These are phyloP conservation scores for Pocillopora damicornis DNA, from an alignment of 64 coral and sea anemone species.

Conservation along the genomic window DNA sequence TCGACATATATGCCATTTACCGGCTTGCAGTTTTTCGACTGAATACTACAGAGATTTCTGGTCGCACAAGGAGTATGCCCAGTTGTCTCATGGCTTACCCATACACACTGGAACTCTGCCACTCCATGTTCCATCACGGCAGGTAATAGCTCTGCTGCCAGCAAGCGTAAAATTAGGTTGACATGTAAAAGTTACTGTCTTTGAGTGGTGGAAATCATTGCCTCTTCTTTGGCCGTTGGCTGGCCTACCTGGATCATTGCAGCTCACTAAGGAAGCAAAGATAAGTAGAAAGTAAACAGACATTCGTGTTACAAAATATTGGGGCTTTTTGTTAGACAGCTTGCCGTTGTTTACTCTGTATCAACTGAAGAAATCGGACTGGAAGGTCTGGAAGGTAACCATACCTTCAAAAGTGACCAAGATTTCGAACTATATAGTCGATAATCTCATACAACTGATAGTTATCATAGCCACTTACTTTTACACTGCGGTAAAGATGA, in stretches of 20 bases:
- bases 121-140: conserved; percentile 38
- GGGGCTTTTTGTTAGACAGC: too few species aligned
- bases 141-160: not conserved
- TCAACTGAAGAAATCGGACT: too few species aligned
- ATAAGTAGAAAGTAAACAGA: not conserved
- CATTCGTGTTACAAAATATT: too few species aligned
- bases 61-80: too few species aligned
- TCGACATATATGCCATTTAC: too few species aligned
- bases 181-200: conserved; percentile 23
- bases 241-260: conserved; percentile 35
- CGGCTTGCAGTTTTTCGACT: too few species aligned
- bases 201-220: conserved; percentile 14
- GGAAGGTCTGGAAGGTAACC: too few species aligned
- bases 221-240: conserved; percentile 30
- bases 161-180: conserved; percentile 2
- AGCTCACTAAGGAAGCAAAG: not conserved
- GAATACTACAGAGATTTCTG: too few species aligned
- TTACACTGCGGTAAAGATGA: conserved; percentile 3
- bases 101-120: conserved; percentile 3
- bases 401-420: too few species aligned
- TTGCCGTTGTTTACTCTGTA: too few species aligned
- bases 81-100: not conserved
- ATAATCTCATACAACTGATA: too few species aligned
- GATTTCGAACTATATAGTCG: too few species aligned
- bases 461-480: conserved; percentile 5